Evolutionary conservation across 2,797 vertebrate genomes (phyloP).

Genomic region (Podargus strigoides): DNA sequence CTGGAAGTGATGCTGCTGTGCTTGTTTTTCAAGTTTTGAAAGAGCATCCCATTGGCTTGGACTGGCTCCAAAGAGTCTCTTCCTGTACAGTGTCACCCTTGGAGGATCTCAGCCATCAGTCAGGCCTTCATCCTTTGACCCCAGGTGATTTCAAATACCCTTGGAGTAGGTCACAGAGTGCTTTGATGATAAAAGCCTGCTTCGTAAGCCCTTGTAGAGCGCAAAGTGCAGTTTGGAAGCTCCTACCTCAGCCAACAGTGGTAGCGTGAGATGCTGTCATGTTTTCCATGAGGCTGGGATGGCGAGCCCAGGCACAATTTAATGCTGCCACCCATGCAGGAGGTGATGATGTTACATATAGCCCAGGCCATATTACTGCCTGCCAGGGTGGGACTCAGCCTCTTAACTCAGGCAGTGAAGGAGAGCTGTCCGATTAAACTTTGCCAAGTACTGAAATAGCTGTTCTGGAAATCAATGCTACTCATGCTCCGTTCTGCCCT

Average conservation of each 20-base stretch:
- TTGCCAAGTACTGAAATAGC: conserved; percentile 26
- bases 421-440: not conserved
- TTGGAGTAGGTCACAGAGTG: not conserved
- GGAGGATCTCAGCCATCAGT: not conserved
- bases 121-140: not conserved
- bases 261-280: not conserved
- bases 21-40: not conserved
- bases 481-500: conserved; percentile 37
- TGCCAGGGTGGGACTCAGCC: not conserved
- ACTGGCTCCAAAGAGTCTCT: not conserved
- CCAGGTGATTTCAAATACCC: not conserved
- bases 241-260: not conserved
- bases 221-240: not conserved
- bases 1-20: not conserved
- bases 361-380: not conserved
- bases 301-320: not conserved
- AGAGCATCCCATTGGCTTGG: not conserved
- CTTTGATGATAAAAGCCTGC: not conserved
- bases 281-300: not conserved
- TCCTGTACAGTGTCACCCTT: not conserved
- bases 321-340: not conserved
- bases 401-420: not conserved
- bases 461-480: conserved; percentile 43
- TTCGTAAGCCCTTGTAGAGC: not conserved
- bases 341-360: not conserved